A percentile compares a stretch with the other conserved stretches of the same genome.
Conservation (phyloP, 2,113 vertebrate species). For the Amazona guildingii region DNA sequence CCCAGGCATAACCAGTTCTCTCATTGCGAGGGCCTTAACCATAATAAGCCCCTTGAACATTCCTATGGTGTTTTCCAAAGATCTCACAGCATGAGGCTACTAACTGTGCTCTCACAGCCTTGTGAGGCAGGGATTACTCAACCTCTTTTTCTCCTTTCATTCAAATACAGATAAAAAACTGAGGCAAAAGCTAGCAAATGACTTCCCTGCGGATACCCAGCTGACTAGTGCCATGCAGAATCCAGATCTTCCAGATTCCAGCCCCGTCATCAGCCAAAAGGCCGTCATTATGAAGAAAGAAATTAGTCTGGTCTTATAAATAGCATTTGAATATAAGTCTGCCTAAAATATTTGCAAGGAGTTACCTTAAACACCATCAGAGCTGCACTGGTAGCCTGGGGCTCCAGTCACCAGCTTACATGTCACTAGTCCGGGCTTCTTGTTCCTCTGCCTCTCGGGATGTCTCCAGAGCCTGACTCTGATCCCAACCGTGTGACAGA, state of each 20-base stretch:
- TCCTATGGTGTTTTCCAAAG: conserved; percentile 13
- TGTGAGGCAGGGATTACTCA: conserved; percentile 32
- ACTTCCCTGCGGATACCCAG: background rate
- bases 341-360: conserved; percentile 60
- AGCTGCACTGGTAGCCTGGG: background rate
- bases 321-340: conserved; percentile 62
- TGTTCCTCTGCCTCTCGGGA: background rate
- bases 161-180: conserved; percentile 37
- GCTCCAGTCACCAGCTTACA: background rate
- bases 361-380: conserved; percentile 49
- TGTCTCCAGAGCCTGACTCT: background rate
- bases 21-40: background rate
- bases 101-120: background rate
- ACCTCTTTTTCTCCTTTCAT: background rate
- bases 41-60: conserved; percentile 23
- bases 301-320: conserved; percentile 68
- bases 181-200: conserved; percentile 13
- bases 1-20: conserved; percentile 43
- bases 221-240: conserved; percentile 46
- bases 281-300: conserved; percentile 63
- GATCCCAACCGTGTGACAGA: background rate
- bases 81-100: background rate
- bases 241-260: conserved; percentile 63
- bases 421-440: fast-evolving
- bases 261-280: conserved; percentile 44